These are phyloP conservation scores for Trachythela sp. DNA, from an alignment of 64 coral and sea anemone species.

Conservation along the genomic window DNA sequence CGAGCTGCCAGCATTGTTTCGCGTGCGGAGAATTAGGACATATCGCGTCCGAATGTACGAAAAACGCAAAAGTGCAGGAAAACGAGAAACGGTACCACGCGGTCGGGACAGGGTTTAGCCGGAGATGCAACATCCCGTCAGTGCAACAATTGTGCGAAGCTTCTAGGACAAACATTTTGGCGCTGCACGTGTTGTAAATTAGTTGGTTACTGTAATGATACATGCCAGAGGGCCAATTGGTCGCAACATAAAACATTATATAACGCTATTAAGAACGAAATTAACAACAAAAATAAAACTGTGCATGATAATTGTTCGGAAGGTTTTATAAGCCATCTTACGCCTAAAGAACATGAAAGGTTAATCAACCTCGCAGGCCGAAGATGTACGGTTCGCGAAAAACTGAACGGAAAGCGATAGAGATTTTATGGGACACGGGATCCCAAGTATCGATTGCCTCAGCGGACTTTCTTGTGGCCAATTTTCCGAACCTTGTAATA, in stretches of 20 bases:
- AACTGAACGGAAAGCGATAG: not conserved
- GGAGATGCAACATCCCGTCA: not conserved
- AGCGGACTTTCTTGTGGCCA: not conserved
- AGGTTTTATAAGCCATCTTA: not conserved
- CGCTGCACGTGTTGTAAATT: slow-evolving; percentile 7
- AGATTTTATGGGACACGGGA: not conserved
- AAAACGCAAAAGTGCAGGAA: not conserved
- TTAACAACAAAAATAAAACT: not conserved
- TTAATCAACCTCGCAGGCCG: not conserved
- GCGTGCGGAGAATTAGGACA: not conserved
- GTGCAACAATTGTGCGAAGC: not conserved
- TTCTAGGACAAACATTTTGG: not conserved
- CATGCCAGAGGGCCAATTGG: not conserved
- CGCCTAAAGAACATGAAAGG: not conserved
- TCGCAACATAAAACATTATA: not conserved
- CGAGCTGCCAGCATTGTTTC: not conserved
- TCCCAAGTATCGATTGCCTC: not conserved
- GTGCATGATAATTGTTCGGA: not conserved
- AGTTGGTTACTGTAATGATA: not conserved
- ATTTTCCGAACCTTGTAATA: not conserved
- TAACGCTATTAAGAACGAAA: not conserved
- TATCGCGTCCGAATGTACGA: not conserved
- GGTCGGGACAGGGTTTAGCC: not conserved
- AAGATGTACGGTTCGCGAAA: not conserved
- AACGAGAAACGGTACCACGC: not conserved